Conservation (phyloP, 2,888 invertebrate species). For the Eupithecia dodoneata region DNA sequence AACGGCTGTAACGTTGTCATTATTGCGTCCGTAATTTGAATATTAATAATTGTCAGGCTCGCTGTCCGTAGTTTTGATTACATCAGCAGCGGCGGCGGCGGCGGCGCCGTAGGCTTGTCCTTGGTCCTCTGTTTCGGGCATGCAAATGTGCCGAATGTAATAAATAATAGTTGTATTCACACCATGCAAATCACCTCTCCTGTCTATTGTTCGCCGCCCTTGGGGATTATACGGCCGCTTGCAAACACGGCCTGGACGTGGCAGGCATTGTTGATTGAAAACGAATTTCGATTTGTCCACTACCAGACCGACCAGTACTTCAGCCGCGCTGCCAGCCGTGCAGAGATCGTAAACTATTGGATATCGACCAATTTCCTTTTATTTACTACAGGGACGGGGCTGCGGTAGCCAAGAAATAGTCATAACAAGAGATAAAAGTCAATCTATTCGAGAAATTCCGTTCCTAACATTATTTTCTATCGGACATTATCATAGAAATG, state of each 20-base stretch:
- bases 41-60: conserved; percentile 59
- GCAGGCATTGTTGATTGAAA: conserved; percentile 69
- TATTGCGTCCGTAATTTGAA: conserved; percentile 69
- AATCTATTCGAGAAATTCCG: conserved; percentile 52
- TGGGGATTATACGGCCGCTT: conserved; percentile 70
- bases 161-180: conserved; percentile 60
- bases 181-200: conserved; percentile 76
- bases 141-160: conserved; percentile 77
- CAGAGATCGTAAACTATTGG: conserved; percentile 59
- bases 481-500: conserved; percentile 55
- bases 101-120: conserved; percentile 64
- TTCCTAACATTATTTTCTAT: conserved; percentile 44
- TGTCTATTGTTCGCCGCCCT: conserved; percentile 78
- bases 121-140: conserved; percentile 70
- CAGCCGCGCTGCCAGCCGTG: conserved; percentile 31
- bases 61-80: conserved; percentile 62
- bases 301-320: conserved; percentile 36
- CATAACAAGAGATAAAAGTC: conserved; percentile 54
- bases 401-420: conserved; percentile 47
- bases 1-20: conserved; percentile 64
- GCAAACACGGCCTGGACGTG: conserved; percentile 59
- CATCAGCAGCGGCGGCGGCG: conserved; percentile 66
- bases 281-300: conserved; percentile 70
- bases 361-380: conserved; percentile 34
- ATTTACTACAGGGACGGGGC: conserved; percentile 18